Evolutionary conservation across 92 coral and sea anemone genomes (phyloP).

Genomic region (Epizoanthus stellaris): DNA sequence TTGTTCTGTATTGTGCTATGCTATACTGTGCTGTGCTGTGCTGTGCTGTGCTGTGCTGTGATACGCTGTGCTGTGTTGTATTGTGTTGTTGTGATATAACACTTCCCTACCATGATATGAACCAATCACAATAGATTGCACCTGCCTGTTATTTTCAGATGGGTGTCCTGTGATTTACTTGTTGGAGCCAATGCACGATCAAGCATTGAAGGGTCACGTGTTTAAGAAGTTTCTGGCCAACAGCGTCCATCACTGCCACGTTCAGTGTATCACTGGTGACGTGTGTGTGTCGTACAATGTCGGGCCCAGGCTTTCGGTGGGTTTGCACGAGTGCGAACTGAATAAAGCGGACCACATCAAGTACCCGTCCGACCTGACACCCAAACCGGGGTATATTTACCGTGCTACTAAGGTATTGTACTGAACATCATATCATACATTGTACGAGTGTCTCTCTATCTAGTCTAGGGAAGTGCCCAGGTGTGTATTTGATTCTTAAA

Average conservation of each 20-base stretch:
- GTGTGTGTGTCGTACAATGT: conserved; percentile 17
- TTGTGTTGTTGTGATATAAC: too few relatives aligned
- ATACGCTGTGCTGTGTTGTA: too few relatives aligned
- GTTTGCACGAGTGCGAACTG: conserved; percentile 8
- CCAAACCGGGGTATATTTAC: conserved; percentile 10
- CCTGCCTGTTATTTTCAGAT: background rate
- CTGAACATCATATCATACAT: too few relatives aligned
- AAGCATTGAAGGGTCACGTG: conserved; percentile 19
- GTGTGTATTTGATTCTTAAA: too few relatives aligned
- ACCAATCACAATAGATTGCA: too few relatives aligned
- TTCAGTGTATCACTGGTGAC: conserved; percentile 10
- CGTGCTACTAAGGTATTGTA: conserved; percentile 13
- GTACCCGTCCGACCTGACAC: conserved; percentile 15
- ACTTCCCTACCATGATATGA: too few relatives aligned
- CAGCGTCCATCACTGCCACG: conserved; percentile 8
- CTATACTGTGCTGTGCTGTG: too few relatives aligned
- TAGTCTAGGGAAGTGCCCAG: too few relatives aligned
- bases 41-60: too few relatives aligned
- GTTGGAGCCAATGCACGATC: conserved; percentile 1
- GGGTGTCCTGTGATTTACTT: conserved; percentile 15
- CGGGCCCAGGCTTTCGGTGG: conserved; percentile 12
- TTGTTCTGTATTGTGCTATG: too few relatives aligned
- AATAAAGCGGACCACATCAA: conserved; percentile 20
- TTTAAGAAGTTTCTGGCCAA: conserved; percentile 21
- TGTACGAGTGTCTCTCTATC: too few relatives aligned